Base-by-base conservation (phyloP, 2,113 vertebrate genomes). In the Sceloporus tristichus region DNA sequence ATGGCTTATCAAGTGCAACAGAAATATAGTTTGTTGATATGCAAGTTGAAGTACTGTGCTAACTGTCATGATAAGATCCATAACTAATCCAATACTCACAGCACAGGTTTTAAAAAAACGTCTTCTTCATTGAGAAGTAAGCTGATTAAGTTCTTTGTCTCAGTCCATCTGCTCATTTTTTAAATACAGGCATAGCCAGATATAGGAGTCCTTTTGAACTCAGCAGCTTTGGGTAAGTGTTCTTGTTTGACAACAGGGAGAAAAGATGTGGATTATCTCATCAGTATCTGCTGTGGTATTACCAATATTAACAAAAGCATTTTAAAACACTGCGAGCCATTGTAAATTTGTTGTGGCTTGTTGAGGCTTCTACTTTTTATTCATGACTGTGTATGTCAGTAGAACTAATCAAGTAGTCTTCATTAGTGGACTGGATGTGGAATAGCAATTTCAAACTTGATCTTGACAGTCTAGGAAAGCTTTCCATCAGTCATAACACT, bases 51-150 rank as follows among this genome's bases (percentile, higher is more conserved):
- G 66, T 71, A 76, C 90, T 86, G 68, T 91, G 85, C 87, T 48
- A 48, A 48, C 48, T 91, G 89, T 66, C 78, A 74, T 70, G 87
- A 73, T 19, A 25, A 88, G 76, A 75, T 82, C 93, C 85, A 91
- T 93, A 79, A 88, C 90, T 94, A 94, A 94, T 92, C 83, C 83
- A 94, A 86, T 88, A 65, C 87, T 77, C 79, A 38, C 23, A 25
- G 21, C 82, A 25, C 68, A 91, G 82, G 48, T 14, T 86, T 73
- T 82, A 91, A 92, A 75, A 93, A 85, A 86, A 54, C 79, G 73
- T 62, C 59, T 18, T 82, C 34, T 88, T 91, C 92, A 87, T 93
- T 40, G 73, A 79, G n/a, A 59, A 66, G 73, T 65, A 62, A 90
- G 85, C 85, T 85, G 91, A 91, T 91, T 85, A 85, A 1, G 0